Evolutionary conservation across 2,888 invertebrate genomes (phyloP), one percentile per base, ranked within the genome.

Genomic region (Pollenia angustigena): DNA sequence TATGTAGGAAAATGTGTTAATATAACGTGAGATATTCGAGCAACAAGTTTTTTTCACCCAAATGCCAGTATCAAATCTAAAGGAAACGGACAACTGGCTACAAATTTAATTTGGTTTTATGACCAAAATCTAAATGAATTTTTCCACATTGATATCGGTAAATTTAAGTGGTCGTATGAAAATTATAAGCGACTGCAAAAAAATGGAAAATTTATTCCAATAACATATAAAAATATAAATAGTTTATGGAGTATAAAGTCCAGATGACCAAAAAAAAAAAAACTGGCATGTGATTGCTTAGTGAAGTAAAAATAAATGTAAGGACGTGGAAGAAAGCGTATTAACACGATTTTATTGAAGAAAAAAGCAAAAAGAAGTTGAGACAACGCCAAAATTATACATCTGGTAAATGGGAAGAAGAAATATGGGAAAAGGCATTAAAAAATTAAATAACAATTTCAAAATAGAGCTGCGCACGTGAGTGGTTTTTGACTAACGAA

Each of bases 1-100:
- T 69, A 74, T 89, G 85, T 87, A 89, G 89, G 89, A 88, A 90
- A 89, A 88, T 91, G 91, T 91, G 91, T 90, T 90, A 90, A 90
- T 89, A 89, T 90, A 89, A 88, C 89, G 88, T 88, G 89, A 88
- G 89, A 88, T 88, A 82, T 56, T 85, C 52, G 14, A 66, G 71
- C 74, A 85, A 66, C 68, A 68, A 48, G 60, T 60, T 81, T 69
- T 64, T 54, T 62, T 80, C 50, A 58, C 11, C 40, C 14, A 18
- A n/a, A 46, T 44, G 48, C 58, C 58, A 58, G 14, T 48, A 40
- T 0, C 32, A 56, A 42, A 60, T 64, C 46, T 56, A 40, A 48
- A 40, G 16, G 62, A 75, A 10, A 60, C 50, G 2, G 23, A 2
- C 23, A 23, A 23, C 23, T 23, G 23, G 40, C 16, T 42, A 46